Conservation (phyloP, 2,797 vertebrate genomes). For the Allobates femoralis region DNA sequence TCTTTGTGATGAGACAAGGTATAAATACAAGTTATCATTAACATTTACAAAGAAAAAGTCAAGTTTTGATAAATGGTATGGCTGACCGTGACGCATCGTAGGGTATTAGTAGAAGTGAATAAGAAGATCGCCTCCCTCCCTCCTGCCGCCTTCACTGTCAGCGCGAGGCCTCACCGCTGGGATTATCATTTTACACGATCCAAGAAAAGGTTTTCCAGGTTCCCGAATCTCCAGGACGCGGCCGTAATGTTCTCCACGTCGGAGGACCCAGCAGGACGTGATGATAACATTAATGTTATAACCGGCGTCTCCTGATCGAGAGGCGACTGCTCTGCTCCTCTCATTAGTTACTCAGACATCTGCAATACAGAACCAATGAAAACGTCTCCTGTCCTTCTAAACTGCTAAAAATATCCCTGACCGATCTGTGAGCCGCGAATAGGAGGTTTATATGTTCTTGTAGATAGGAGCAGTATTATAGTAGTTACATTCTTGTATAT, state of each 20-base stretch:
- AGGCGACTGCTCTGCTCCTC: neutral
- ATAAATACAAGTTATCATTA: neutral
- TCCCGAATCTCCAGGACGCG: neutral
- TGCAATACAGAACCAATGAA: slow-evolving; percentile 37
- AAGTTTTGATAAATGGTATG: neutral
- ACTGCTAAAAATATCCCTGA: slow-evolving; percentile 20
- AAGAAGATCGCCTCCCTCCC: neutral
- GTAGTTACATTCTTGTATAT: neutral
- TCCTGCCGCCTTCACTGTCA: neutral
- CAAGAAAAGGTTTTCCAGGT: neutral
- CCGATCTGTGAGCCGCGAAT: neutral
- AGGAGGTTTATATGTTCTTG: neutral
- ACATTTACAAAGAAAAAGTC: neutral
- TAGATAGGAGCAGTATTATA: neutral
- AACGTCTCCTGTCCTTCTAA: slow-evolving; percentile 23
- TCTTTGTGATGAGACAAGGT: neutral
- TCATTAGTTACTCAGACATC: slow-evolving; percentile 1
- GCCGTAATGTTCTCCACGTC: neutral
- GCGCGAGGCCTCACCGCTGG: neutral
- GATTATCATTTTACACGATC: neutral
- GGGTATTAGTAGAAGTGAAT: neutral
- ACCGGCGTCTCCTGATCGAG: slow-evolving; percentile 7
- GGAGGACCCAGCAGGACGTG: neutral
- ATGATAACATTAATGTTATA: neutral
- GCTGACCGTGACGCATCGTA: neutral